These are phyloP conservation scores for Calvadosia cruxmelitensis DNA, from an alignment of 30 jellyfish, hydroid and myxozoan species.

Conservation along the genomic window DNA sequence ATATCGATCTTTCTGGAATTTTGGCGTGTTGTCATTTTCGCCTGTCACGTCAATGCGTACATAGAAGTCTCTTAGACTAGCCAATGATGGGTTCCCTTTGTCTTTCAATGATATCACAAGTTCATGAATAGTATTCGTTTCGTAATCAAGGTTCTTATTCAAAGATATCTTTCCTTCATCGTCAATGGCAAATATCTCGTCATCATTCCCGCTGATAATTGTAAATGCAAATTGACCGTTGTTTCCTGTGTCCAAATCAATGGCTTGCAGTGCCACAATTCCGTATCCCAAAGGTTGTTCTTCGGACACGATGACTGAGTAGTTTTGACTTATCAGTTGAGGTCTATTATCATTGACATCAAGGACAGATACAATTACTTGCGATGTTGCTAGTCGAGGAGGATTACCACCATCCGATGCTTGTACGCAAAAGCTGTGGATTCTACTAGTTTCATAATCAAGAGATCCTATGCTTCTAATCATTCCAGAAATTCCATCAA, in stretches of 20 bases:
- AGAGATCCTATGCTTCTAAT: not conserved
- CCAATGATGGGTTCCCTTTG: slow-evolving; percentile 43
- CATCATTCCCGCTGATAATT: not conserved
- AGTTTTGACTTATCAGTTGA: not conserved
- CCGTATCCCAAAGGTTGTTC: not conserved
- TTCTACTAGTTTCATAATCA: not conserved
- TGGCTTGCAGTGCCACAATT: not conserved
- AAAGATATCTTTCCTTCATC: slow-evolving; percentile 37
- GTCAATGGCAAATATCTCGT: slow-evolving; percentile 28
- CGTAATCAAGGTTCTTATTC: slow-evolving; percentile 55
- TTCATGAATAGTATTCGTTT: slow-evolving; percentile 22
- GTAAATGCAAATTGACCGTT: not conserved
- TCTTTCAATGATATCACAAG: slow-evolving; percentile 53
- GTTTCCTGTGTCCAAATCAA: not conserved
- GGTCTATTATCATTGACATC: not conserved
- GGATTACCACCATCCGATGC: not conserved
- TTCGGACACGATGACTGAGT: not conserved
- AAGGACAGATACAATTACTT: not conserved
- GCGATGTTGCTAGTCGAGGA: not conserved
- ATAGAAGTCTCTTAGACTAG: slow-evolving; percentile 25
- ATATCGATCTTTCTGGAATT: slow-evolving; percentile 12
- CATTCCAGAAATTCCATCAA: not conserved
- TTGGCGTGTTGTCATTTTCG: slow-evolving; percentile 69
- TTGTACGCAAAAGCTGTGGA: not conserved
- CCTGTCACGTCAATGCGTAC: slow-evolving; percentile 52